Base-by-base conservation (phyloP, 1,140 invertebrate species). In the Eubasilissa regina region DNA sequence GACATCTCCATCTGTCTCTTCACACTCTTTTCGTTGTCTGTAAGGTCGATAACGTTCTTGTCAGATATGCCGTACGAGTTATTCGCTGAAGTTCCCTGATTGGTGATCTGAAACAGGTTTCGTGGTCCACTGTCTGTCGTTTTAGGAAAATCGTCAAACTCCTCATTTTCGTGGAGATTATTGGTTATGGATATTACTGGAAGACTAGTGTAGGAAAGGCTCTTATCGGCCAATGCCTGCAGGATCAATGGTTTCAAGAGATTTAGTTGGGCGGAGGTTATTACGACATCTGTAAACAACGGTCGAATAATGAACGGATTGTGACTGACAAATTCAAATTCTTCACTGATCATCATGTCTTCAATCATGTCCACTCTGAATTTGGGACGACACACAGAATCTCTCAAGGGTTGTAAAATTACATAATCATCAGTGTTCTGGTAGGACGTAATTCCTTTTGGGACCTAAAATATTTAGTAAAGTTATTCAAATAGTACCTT, bases 291-390 rank as follows among this genome's bases (percentile, higher is more conserved):
- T 8, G 70, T 56, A 21, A n/a, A 13, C 0, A 74, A 13, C 0
- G 70, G 70, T 10, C 53, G 4, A n/a, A 74, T 74, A 0, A 17
- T 35, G 17, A 74, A 74, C 6, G 70, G 70, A 17, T 55, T 15
- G 12, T 35, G 12, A 6, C 53, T 56, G 21, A 74, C 53, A 8
- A 56, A 25, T 56, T 55, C 25, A 56, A 74, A 74, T 0, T 74
- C 53, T 43, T 74, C 70, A 35, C 70, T 55, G 25, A 74, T 74
- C 17, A 74, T 55, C 10, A 74, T 13, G 25, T 56, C 53, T 9
- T 47, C 21, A 10, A 74, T 74, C 70, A 74, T 74, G 17, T 74
- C 70, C 25, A 74, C 70, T n/a, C 70, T 53, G 35, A 74, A 74
- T 56, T 56, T 74, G 1, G 70, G 70, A 0, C 51, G 25, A 17